phyloP scores from a whole-genome alignment of 1,140 invertebrate species.

The Pseudobourletiella spinata region DNA sequence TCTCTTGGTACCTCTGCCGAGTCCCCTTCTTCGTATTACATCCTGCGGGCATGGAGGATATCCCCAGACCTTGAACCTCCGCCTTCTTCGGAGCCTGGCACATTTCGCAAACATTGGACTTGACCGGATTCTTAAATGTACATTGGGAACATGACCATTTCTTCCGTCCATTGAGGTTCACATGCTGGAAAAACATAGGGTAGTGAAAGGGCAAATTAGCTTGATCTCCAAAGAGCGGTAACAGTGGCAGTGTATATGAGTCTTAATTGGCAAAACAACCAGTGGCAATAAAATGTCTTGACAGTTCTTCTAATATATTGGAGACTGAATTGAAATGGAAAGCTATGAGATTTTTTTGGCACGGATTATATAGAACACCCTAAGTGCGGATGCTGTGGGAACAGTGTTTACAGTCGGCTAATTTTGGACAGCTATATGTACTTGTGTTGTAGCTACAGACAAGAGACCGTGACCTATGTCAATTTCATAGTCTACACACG shows the following conservation, averaged over 20 bases:
- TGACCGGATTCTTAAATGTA: constrained; percentile 67
- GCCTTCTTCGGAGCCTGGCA: constrained; percentile 55
- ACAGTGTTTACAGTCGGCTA: no score
- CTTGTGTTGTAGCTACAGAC: no score
- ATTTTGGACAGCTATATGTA: no score
- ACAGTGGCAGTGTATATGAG: not conserved
- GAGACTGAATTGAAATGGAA: not conserved
- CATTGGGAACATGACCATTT: constrained; percentile 69
- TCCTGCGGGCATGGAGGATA: constrained; percentile 39
- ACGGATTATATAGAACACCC: no score
- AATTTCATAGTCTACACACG: no score
- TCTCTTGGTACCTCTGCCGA: constrained; percentile 31
- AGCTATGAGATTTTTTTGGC: not conserved
- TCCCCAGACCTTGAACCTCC: constrained; percentile 9
- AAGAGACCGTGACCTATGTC: no score
- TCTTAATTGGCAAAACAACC: not conserved
- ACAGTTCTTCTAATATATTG: not conserved
- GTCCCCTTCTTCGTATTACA: constrained; percentile 38
- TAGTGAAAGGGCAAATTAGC: not conserved
- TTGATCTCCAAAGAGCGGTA: not conserved
- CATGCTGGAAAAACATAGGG: not conserved
- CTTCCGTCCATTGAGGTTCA: not conserved
- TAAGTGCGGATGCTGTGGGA: no score
- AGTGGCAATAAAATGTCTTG: not conserved
- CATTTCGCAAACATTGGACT: constrained; percentile 65